Base-by-base conservation (phyloP, 2,888 invertebrate genomes). In the Formica aserva region DNA sequence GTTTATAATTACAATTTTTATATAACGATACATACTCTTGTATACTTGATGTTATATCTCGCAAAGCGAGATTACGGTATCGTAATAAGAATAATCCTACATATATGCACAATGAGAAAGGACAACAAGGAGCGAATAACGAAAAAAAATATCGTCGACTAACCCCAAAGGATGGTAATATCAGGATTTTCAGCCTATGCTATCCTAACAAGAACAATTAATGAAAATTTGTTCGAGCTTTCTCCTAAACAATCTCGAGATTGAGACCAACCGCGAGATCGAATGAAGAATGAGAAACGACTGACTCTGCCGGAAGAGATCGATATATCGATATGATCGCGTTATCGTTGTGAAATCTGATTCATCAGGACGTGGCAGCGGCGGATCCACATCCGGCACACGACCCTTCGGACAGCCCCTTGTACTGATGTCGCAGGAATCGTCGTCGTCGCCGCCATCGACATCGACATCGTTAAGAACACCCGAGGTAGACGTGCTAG, bases 391-490 rank as follows among this genome's bases (percentile, higher is more conserved):
- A 88, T 95, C 95, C 94, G 96, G 96, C 91, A 96, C 96, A 91
- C 96, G 97, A 95, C 97, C 97, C 87, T 97, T 97, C 94, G 98
- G 98, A 94, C 97, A 98, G 95, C 98, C 98, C 86, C 95, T 98
- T 95, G 97, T 97, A 96, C 96, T 95, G 87, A 94, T 94, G 90
- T 91, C 92, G 76, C 91, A 90, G 85, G 90, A 90, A 86, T 90
- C 92, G 26, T 69, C 67, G n/a, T 52, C 48, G n/a, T 52, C 48
- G 85, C 67, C 85, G n/a, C 86, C 89, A 3, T 88, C 91, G 78
- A 82, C 86, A 38, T 92, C 93, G 83, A 26, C 77, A 18, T 92
- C 91, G 82, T 91, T 91, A 80, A 88, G 86, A 75, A 85, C 85
- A 65, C 75, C 86, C 75, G 87, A 88, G 55, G n/a, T 67, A 48